Evolutionary conservation across 1,140 invertebrate species (phyloP).

Genomic region (Oryctes rhinoceros): DNA sequence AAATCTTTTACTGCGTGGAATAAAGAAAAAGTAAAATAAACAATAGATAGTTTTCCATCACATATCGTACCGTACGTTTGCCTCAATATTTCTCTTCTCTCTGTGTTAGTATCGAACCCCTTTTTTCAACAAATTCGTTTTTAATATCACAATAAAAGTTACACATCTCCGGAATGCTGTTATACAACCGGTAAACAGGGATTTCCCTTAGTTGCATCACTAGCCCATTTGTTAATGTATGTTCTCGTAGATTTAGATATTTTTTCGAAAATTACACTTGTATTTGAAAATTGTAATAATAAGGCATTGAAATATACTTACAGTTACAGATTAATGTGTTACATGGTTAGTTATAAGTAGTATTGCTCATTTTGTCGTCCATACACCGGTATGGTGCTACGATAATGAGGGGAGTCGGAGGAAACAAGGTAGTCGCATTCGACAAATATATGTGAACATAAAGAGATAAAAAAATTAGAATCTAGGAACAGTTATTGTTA

Average conservation of each 20-base stretch:
- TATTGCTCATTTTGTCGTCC: not conserved
- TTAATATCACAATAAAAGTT: slow-evolving; percentile 50
- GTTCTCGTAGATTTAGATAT: not conserved
- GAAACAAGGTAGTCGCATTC: too few relatives aligned
- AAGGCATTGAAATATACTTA: slow-evolving; percentile 35
- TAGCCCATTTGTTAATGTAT: slow-evolving; percentile 37
- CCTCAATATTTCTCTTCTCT: slow-evolving; percentile 1
- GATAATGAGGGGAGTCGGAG: too few relatives aligned
- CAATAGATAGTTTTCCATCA: slow-evolving; percentile 14
- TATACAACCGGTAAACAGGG: not conserved
- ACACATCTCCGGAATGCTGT: slow-evolving; percentile 31
- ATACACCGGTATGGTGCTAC: too few relatives aligned
- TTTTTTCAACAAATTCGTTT: slow-evolving; percentile 51
- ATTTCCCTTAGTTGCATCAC: slow-evolving; percentile 33
- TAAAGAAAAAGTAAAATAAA: slow-evolving; percentile 31
- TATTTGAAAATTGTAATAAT: slow-evolving; percentile 20
- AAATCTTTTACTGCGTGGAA: not conserved
- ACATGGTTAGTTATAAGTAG: not conserved
- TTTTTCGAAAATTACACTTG: slow-evolving; percentile 1
- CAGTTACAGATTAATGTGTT: slow-evolving; percentile 24
- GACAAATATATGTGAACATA: too few relatives aligned
- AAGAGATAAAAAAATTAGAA: too few relatives aligned
- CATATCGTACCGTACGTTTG: not conserved
- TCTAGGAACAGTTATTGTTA: too few relatives aligned
- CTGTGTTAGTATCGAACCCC: slow-evolving; percentile 31